Evolutionary conservation across 2,888 invertebrate species (phyloP), one percentile per base, ranked within the genome.

Genomic region (Hirudinaria manillensis): DNA sequence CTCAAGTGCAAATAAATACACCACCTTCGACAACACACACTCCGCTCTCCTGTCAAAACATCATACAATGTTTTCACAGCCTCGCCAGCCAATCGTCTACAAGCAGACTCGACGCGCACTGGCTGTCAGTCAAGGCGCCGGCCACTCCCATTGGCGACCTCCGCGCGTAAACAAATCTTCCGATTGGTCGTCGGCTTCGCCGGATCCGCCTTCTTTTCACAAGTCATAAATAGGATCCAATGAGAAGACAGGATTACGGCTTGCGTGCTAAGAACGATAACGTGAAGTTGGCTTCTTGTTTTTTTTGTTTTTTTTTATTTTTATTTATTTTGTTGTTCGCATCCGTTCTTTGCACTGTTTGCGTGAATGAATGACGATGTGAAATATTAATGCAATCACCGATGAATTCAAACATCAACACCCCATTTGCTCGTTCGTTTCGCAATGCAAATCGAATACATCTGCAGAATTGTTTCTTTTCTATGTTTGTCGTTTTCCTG

Each of bases 51-150:
- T 61, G 29, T 61, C 61, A 61, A 61, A 61, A 61, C 61, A 61
- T 61, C 61, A 61, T 61, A n/a, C 29, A 61, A 61, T 61, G 61
- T 61, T 61, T 61, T 61, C 61, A 61, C 61, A 61, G 61, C 29
- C 61, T 61, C 29, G 24, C 29, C 61, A 24, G 24, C 61, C 61
- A 61, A 61, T 61, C 61, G 61, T 16, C 24, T 61, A 27, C 61
- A 61, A 61, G 61, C 24, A 24, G 61, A 29, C 24, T 2, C 61
- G 2, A 29, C 24, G 7, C 61, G 7, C 61, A 3, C 29, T 27
- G 1, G 6, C 24, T 29, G 61, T 61, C 61, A 61, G 24, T 61
- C 61, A n/a, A 61, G 24, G 6, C 7, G n/a, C 7, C 61, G 61
- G 24, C 61, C 24, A 61, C 24, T 61, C 61, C 29, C 61, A 61